Conservation (phyloP, 2,113 vertebrate genomes). For the Nannospalax galili region DNA sequence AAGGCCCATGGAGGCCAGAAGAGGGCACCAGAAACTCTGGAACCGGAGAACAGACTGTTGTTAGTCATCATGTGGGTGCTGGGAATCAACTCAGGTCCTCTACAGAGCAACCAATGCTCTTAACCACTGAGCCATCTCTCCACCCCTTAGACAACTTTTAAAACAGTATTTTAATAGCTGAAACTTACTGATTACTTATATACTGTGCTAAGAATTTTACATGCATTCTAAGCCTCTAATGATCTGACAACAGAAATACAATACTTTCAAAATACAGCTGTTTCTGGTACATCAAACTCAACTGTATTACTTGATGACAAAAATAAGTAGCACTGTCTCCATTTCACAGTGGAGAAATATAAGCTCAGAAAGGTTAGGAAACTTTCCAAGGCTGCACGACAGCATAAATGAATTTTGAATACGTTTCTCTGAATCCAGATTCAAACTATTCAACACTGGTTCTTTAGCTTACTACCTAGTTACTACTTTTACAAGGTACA, state of each 20-base stretch:
- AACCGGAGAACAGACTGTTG: too few relatives aligned
- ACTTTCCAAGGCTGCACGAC: not conserved
- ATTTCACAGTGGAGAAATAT: not conserved
- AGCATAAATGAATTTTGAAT: constrained; percentile 6
- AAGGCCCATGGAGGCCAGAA: too few relatives aligned
- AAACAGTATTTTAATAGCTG: not conserved
- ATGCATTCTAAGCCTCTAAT: constrained; percentile 26
- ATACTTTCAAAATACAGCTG: not conserved
- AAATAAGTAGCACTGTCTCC: not conserved
- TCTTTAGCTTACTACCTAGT: constrained; percentile 17
- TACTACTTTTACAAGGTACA: not conserved
- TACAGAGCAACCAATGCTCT: too few relatives aligned
- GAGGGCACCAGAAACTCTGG: too few relatives aligned
- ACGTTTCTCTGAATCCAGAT: constrained; percentile 8
- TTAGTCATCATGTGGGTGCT: too few relatives aligned
- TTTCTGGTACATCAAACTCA: not conserved
- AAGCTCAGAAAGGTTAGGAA: not conserved
- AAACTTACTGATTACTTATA: not conserved
- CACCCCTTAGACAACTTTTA: too few relatives aligned
- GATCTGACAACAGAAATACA: not conserved
- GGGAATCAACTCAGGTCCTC: too few relatives aligned
- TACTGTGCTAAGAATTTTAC: not conserved
- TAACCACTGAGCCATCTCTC: too few relatives aligned
- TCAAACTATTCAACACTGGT: not conserved
- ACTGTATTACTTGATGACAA: constrained; percentile 6